phyloP scores from a whole-genome alignment of 2,113 vertebrate genomes.

The Pseudorasbora parva region DNA sequence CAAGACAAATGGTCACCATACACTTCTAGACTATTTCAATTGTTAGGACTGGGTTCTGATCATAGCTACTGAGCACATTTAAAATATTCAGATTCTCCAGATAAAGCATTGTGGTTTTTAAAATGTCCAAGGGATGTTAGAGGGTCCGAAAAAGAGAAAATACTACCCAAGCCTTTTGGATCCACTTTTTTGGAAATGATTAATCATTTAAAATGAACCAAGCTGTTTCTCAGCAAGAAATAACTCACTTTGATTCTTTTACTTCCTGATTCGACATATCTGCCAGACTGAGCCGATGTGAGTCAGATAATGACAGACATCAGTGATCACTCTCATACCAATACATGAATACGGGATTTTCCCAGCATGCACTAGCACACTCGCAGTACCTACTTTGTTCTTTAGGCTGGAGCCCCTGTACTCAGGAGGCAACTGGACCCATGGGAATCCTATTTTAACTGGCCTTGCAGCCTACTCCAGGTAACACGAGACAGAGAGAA shows the following conservation, averaged over 20 bases:
- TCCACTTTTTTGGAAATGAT: not conserved
- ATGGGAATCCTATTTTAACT: conserved; percentile 76
- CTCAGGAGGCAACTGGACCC: conserved; percentile 82
- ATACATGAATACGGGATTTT: not conserved
- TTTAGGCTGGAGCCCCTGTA: conserved; percentile 81
- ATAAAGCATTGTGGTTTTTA: not conserved
- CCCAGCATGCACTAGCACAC: conserved; percentile 60
- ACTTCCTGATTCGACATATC: not conserved
- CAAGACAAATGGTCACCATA: not conserved
- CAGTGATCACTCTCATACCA: not conserved
- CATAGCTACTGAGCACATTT: not conserved
- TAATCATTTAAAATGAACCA: not conserved
- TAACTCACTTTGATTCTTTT: not conserved
- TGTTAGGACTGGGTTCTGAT: not conserved
- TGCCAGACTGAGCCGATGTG: not conserved
- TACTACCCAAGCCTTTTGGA: not conserved
- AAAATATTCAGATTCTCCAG: not conserved
- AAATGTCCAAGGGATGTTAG: too few species aligned
- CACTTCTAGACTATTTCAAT: not conserved
- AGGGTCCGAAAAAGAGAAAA: too few species aligned
- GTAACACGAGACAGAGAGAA: conserved; percentile 50
- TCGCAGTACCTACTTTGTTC: conserved; percentile 83
- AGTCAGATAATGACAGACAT: not conserved
- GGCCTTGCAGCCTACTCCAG: conserved; percentile 74
- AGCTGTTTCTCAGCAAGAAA: not conserved